Conservation (phyloP, 2,113 vertebrate genomes). For the Corvus hawaiiensis region DNA sequence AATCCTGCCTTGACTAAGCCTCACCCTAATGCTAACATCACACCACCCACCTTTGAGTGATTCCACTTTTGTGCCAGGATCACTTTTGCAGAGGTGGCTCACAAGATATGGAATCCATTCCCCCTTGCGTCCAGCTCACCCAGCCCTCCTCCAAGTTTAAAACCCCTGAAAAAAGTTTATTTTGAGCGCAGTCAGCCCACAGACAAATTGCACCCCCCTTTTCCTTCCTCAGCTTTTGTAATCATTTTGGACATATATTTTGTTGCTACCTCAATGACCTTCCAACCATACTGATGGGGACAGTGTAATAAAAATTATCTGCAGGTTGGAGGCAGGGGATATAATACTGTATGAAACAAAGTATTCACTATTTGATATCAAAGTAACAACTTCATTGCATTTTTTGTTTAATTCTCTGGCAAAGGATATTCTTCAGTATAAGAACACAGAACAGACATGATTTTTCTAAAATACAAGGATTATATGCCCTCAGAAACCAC, state of each 20-base stretch:
- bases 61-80: conserved; percentile 54
- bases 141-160: conserved; percentile 61
- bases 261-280: background rate
- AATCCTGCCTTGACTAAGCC: background rate
- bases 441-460: background rate
- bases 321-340: background rate
- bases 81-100: conserved; percentile 51
- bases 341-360: background rate
- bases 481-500: background rate
- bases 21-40: background rate
- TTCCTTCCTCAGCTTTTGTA: background rate
- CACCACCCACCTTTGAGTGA: conserved; percentile 59
- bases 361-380: background rate
- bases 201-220: background rate
- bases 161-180: conserved; percentile 64
- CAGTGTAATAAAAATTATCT: background rate
- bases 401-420: background rate
- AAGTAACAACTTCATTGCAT: background rate
- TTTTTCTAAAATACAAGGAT: background rate
- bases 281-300: background rate
- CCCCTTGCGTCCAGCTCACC: conserved; percentile 56
- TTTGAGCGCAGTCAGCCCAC: conserved; percentile 35
- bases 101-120: conserved; percentile 60
- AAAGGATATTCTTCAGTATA: background rate
- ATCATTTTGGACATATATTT: background rate